phyloP scores from a whole-genome alignment of 2,888 invertebrate genomes.

The Phasia obesa region DNA sequence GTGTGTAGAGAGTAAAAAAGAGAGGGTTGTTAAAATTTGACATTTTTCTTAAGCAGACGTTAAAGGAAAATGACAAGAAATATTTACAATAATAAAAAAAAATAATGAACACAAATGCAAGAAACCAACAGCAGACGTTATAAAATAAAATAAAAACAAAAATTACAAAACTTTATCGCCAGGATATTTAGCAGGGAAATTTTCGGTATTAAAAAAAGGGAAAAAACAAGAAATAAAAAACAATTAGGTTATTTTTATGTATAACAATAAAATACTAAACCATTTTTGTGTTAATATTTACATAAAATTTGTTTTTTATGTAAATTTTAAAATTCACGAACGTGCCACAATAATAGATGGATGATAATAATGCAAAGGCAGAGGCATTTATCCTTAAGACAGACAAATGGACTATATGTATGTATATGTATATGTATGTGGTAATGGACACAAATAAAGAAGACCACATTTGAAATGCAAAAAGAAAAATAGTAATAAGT shows the following conservation, averaged over 20 bases:
- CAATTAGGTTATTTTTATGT: constrained; percentile 70
- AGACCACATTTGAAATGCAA: constrained; percentile 10
- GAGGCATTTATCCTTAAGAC: constrained; percentile 26
- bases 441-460: constrained; percentile 24
- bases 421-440: no score
- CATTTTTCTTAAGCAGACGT: constrained; percentile 64
- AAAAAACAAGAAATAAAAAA: constrained; percentile 57
- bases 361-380: constrained; percentile 29
- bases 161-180: constrained; percentile 58
- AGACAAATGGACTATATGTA: constrained; percentile 20
- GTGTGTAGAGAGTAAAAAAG: constrained; percentile 35
- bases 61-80: constrained; percentile 67
- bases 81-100: constrained; percentile 38
- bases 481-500: constrained; percentile 17
- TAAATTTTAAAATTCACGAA: constrained; percentile 66
- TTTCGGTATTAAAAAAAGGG: constrained; percentile 38
- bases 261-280: constrained; percentile 68
- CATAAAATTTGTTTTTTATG: constrained; percentile 60
- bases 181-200: constrained; percentile 56
- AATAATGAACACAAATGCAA: constrained; percentile 15
- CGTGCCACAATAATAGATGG: constrained; percentile 65
- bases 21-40: constrained; percentile 67
- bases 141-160: constrained; percentile 53
- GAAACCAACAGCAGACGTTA: constrained; percentile 61
- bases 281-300: constrained; percentile 64